Evolutionary conservation across 2,113 vertebrate genomes (phyloP).

Genomic region (Sterrhoptilus dennistouni): DNA sequence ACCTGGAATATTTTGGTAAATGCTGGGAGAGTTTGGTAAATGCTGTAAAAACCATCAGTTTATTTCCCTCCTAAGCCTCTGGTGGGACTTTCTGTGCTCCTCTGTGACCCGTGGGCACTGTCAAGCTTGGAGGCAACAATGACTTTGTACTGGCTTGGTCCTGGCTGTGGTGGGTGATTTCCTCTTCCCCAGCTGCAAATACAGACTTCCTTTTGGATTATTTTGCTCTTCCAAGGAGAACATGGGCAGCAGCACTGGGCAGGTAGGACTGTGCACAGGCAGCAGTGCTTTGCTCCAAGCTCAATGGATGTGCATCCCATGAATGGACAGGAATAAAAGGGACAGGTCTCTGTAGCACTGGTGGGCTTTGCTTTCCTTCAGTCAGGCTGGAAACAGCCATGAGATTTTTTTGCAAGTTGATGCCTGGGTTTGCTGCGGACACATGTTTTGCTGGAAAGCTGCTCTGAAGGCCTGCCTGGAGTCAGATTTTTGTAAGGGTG

Average conservation of each 20-base stretch:
- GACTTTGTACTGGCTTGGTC: accelerated
- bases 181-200: neutral
- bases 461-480: accelerated
- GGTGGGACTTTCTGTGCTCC: neutral
- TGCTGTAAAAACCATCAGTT: accelerated
- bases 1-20: neutral
- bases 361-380: accelerated
- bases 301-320: neutral
- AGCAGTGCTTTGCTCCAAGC: neutral
- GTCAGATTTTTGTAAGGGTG: neutral
- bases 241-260: accelerated
- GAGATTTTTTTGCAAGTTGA: neutral
- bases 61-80: neutral
- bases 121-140: accelerated
- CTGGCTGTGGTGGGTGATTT: neutral
- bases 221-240: neutral
- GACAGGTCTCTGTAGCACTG: neutral
- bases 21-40: neutral
- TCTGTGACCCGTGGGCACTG: accelerated
- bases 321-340: neutral
- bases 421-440: neutral
- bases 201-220: neutral
- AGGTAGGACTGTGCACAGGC: neutral
- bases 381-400: neutral
- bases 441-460: neutral